Evolutionary conservation across 2,797 vertebrate genomes (phyloP).

Genomic region (Spinus olivaceus): DNA sequence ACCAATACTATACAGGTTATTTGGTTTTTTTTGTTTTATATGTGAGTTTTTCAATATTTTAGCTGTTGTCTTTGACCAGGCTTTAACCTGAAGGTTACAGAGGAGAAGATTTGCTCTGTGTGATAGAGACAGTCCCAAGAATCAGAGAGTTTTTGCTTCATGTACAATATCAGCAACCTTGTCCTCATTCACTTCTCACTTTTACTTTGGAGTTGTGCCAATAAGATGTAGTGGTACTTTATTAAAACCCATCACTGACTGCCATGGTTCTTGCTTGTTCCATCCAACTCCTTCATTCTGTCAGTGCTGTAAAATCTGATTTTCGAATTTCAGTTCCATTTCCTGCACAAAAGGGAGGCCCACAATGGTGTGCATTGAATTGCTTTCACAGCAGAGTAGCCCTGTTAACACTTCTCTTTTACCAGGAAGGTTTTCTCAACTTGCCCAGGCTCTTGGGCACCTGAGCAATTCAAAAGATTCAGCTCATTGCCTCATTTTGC

Average conservation of each 20-base stretch:
- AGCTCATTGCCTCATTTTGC: background rate
- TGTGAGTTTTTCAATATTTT: background rate
- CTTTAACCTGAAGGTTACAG: background rate
- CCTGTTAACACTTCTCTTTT: background rate
- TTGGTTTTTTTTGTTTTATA: background rate
- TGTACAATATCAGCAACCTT: background rate
- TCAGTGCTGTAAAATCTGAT: background rate
- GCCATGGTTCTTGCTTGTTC: background rate
- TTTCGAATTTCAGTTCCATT: conserved; percentile 5
- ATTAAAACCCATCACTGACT: background rate
- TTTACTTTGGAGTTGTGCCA: background rate
- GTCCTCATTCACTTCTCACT: background rate
- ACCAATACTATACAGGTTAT: background rate
- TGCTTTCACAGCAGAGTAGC: background rate
- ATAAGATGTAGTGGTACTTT: background rate
- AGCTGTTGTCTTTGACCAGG: background rate
- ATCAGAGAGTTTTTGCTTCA: background rate
- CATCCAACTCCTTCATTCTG: background rate
- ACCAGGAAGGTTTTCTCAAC: background rate
- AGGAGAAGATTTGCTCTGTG: background rate
- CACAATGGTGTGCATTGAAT: background rate
- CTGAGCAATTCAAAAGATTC: background rate
- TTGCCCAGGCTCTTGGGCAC: background rate
- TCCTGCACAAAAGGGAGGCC: background rate
- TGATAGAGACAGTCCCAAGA: background rate